phyloP scores from a whole-genome alignment of 1,140 invertebrate species.

The Idris sp. region DNA sequence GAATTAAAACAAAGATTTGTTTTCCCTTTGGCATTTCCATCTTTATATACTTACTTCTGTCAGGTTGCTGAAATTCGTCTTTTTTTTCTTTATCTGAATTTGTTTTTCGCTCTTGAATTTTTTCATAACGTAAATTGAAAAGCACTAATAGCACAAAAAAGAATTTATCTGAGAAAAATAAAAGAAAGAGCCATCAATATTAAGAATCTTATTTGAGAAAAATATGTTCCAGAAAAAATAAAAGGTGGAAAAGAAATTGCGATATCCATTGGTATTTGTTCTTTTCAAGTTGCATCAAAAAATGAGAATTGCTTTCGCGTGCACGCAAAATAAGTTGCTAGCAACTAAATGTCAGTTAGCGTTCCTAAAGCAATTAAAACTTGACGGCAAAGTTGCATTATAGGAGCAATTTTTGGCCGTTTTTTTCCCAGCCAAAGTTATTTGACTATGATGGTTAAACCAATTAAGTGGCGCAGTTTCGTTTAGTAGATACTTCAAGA shows the following conservation, averaged over 20 bases:
- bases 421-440: slow-evolving; percentile 29
- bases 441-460: slow-evolving; percentile 23
- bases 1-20: no score
- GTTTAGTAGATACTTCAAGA: slow-evolving; percentile 46
- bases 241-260: slow-evolving; percentile 24
- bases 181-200: no score
- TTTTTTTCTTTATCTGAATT: no score
- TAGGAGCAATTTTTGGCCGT: slow-evolving; percentile 35
- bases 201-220: no score
- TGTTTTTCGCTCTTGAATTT: no score
- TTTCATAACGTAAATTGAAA: slow-evolving; percentile 14
- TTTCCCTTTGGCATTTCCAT: no score
- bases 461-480: slow-evolving; percentile 41
- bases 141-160: no score
- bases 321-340: slow-evolving; percentile 3
- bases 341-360: slow-evolving; percentile 29
- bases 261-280: slow-evolving; percentile 25
- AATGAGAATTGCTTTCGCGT: background rate
- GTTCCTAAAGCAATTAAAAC: slow-evolving; percentile 35
- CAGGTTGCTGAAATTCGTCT: no score
- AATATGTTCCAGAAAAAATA: no score
- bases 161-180: no score
- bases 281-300: slow-evolving; percentile 7
- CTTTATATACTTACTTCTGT: no score
- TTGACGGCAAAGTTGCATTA: slow-evolving; percentile 44